Conservation (phyloP, 2,888 invertebrate genomes). For the Eumacrocentrus americanus region DNA sequence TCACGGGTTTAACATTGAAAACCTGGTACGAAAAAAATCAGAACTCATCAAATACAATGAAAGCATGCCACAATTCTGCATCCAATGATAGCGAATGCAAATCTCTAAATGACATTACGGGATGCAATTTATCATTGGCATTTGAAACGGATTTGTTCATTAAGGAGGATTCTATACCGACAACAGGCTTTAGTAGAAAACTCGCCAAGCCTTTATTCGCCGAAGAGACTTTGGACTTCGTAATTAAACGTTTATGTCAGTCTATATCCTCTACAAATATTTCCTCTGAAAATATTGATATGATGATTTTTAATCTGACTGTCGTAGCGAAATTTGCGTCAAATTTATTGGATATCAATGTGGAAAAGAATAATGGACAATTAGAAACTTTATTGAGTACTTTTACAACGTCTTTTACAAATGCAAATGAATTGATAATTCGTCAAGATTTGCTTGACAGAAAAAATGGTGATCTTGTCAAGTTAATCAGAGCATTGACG, state of each 20-base stretch:
- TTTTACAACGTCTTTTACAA: constrained; percentile 38
- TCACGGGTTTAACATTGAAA: constrained; percentile 45
- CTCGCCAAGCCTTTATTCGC: constrained; percentile 27
- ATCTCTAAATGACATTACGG: constrained; percentile 39
- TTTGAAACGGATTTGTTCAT: constrained; percentile 40
- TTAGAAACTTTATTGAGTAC: constrained; percentile 26
- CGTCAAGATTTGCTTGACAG: background rate
- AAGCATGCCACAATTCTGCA: constrained; percentile 21
- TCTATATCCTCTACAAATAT: constrained; percentile 24
- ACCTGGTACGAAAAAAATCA: constrained; percentile 38
- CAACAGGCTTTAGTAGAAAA: constrained; percentile 32
- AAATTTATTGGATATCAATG: constrained; percentile 43
- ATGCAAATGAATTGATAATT: constrained; percentile 33
- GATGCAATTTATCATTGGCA: constrained; percentile 41
- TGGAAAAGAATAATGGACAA: constrained; percentile 21
- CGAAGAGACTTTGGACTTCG: constrained; percentile 34
- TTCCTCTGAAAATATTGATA: constrained; percentile 32
- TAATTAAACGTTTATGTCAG: constrained; percentile 36
- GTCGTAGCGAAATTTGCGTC: constrained; percentile 46
- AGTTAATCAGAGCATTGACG: constrained; percentile 42
- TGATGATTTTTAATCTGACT: constrained; percentile 41
- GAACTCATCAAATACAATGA: background rate
- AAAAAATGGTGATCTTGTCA: constrained; percentile 26
- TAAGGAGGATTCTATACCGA: constrained; percentile 34
- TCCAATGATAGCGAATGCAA: constrained; percentile 33